These are phyloP conservation scores for Neodiprion pinetum DNA, from an alignment of 1,140 invertebrate genomes.

Conservation along the genomic window DNA sequence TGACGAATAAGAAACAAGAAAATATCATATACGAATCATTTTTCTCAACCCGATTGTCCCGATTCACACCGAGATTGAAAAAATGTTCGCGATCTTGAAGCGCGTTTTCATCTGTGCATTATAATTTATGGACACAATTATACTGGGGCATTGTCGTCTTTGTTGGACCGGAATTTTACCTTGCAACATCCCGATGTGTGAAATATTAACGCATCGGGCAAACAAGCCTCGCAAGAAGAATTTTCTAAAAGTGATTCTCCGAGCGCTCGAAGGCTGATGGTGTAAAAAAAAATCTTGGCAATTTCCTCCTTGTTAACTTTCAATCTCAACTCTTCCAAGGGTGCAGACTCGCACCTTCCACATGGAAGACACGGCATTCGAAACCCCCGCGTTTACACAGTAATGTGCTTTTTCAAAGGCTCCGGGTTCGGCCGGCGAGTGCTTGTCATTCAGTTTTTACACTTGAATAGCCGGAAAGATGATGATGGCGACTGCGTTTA, in stretches of 20 bases:
- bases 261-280: background rate
- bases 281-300: background rate
- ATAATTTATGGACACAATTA: no score
- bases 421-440: background rate
- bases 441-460: background rate
- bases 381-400: background rate
- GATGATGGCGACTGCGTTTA: background rate
- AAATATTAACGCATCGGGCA: no score
- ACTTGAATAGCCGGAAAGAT: slow-evolving; percentile 3
- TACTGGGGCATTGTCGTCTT: no score
- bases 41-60: no score
- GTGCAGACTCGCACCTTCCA: background rate
- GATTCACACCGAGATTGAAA: no score
- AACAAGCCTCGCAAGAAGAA: no score
- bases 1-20: no score
- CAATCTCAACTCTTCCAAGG: background rate
- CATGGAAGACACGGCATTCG: background rate
- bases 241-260: background rate
- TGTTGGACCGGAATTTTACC: no score
- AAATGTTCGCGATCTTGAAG: no score
- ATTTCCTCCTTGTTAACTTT: background rate
- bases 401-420: slow-evolving; percentile 5
- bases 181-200: no score
- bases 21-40: no score
- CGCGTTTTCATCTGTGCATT: no score